phyloP scores from a whole-genome alignment of 2,797 vertebrate species.

The Meda fulgida region DNA sequence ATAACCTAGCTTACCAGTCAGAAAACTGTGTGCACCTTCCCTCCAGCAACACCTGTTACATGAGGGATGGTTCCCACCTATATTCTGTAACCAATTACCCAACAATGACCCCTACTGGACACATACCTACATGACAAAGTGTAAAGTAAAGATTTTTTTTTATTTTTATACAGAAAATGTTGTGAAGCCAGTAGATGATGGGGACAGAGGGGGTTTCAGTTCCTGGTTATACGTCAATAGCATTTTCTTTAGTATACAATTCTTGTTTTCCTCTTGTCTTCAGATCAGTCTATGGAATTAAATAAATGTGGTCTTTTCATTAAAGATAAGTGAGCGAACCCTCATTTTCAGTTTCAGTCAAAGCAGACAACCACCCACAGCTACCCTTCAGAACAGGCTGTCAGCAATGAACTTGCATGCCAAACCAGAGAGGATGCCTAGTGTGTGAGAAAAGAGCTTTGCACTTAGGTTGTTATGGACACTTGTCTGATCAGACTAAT shows the following conservation, averaged over 20 bases:
- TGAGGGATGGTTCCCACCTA: too few relatives aligned
- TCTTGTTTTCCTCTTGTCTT: neutral
- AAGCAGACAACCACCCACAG: constrained; percentile 13
- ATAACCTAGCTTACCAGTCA: too few relatives aligned
- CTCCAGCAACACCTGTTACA: too few relatives aligned
- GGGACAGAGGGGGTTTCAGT: neutral
- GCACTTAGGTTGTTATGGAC: constrained; percentile 42
- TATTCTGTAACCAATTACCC: too few relatives aligned
- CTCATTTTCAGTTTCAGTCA: neutral
- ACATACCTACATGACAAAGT: too few relatives aligned
- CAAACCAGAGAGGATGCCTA: constrained; percentile 11
- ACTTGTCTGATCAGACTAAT: constrained; percentile 29
- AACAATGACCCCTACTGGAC: too few relatives aligned
- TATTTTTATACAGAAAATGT: neutral
- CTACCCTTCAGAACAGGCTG: constrained; percentile 10
- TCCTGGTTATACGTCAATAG: neutral
- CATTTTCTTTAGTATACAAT: neutral
- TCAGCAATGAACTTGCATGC: constrained; percentile 11
- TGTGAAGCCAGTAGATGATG: neutral
- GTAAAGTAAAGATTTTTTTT: too few relatives aligned
- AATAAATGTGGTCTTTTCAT: neutral
- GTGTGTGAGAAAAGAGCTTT: constrained; percentile 39
- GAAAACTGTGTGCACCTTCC: too few relatives aligned
- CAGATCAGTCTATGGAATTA: neutral
- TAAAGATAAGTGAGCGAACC: neutral